phyloP scores from a whole-genome alignment of 2,113 vertebrate species.

The Zeus faber region DNA sequence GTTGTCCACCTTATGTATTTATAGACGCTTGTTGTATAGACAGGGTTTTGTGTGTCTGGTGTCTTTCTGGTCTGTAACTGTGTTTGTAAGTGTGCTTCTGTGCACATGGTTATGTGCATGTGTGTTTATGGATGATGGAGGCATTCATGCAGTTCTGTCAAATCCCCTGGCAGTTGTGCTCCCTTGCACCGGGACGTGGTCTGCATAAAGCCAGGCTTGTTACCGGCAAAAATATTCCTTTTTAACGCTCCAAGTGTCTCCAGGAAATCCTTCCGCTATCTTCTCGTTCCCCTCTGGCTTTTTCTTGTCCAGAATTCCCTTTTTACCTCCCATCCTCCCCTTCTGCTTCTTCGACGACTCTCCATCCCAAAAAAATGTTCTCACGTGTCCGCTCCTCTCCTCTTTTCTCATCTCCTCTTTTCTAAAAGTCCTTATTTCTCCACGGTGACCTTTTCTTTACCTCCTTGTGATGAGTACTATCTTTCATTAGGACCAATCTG shows the following conservation, averaged over 20 bases:
- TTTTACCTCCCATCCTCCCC: background rate
- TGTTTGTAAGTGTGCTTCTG: conserved; percentile 9
- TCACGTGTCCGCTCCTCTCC: conserved; percentile 26
- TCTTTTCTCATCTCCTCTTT: conserved; percentile 15
- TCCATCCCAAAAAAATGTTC: conserved; percentile 33
- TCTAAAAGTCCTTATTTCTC: conserved; percentile 23
- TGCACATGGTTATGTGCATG: conserved; percentile 6
- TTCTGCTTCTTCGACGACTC: conserved; percentile 28
- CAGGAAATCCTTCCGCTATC: too few relatives aligned
- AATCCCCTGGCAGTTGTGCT: conserved; percentile 53
- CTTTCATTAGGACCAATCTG: conserved; percentile 63
- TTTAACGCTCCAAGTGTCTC: too few relatives aligned
- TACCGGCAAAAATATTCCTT: too few relatives aligned
- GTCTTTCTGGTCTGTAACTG: background rate
- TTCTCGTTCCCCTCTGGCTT: too few relatives aligned
- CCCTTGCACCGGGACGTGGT: conserved; percentile 47
- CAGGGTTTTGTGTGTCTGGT: background rate
- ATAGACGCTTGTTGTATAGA: too few relatives aligned
- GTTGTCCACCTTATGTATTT: too few relatives aligned
- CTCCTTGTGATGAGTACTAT: conserved; percentile 58
- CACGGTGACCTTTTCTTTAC: conserved; percentile 59
- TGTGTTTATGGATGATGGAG: conserved; percentile 25
- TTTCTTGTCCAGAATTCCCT: too few relatives aligned
- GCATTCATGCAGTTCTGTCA: conserved; percentile 47
- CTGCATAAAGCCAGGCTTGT: conserved; percentile 53